phyloP scores from a whole-genome alignment of 2,797 vertebrate genomes.

The Phoeniculus purpureus region DNA sequence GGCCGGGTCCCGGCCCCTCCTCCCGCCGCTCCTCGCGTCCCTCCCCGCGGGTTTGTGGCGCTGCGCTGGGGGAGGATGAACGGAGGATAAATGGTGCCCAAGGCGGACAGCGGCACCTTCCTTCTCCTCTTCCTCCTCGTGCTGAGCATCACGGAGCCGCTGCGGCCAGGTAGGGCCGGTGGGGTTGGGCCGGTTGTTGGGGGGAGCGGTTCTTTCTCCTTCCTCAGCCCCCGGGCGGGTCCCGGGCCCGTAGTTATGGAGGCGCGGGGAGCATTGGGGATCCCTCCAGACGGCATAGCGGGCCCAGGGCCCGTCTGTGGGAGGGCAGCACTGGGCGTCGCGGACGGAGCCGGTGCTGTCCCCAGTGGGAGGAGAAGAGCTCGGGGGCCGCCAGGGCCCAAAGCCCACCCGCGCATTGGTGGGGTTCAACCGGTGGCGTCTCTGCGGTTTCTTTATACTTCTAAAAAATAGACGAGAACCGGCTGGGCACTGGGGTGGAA shows the following conservation, averaged over 20 bases:
- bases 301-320: background rate
- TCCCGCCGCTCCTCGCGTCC: background rate
- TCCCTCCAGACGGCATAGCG: background rate
- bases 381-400: background rate
- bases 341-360: background rate
- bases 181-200: background rate
- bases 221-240: background rate
- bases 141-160: conserved; percentile 90
- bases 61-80: conserved; percentile 89
- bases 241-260: background rate
- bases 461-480: background rate
- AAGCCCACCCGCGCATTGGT: background rate
- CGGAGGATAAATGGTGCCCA: conserved; percentile 99
- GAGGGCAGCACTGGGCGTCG: background rate
- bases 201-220: background rate
- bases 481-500: background rate
- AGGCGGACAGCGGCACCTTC: conserved; percentile 93
- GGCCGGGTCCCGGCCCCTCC: background rate
- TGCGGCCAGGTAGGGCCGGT: conserved; percentile 86
- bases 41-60: conserved; percentile 72
- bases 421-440: background rate
- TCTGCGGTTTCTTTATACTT: background rate
- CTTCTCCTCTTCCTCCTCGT: conserved; percentile 91
- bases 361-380: background rate
- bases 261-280: background rate